Evolutionary conservation across 2,888 invertebrate species (phyloP).

Genomic region (Nysson spinosus): DNA sequence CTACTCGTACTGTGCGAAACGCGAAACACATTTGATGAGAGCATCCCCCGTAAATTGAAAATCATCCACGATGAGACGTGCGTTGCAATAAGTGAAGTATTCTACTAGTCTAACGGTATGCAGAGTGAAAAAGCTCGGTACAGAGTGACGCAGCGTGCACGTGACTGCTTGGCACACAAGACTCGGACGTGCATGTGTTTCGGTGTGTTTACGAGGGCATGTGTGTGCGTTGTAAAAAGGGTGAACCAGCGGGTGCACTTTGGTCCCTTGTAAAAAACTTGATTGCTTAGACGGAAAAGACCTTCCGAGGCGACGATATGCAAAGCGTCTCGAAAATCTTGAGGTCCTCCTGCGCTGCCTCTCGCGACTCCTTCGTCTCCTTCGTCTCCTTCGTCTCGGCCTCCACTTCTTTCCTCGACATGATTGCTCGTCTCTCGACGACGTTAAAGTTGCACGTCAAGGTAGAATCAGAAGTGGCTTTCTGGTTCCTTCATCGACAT

Average conservation of each 20-base stretch:
- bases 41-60: no score
- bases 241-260: background rate
- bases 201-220: slow-evolving; percentile 1
- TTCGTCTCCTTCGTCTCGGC: slow-evolving; percentile 18
- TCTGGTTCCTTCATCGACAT: slow-evolving; percentile 7
- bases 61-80: no score
- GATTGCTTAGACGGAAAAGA: slow-evolving; percentile 59
- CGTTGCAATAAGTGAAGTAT: background rate
- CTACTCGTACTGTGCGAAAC: no score
- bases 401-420: slow-evolving; percentile 47
- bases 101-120: background rate
- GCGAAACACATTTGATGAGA: no score
- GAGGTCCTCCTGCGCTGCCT: slow-evolving; percentile 83
- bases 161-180: slow-evolving; percentile 18
- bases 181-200: background rate
- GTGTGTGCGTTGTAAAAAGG: slow-evolving; percentile 2
- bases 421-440: slow-evolving; percentile 17
- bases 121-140: slow-evolving; percentile 14
- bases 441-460: background rate
- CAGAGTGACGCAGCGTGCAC: slow-evolving; percentile 17
- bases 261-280: slow-evolving; percentile 2
- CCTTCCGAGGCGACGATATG: slow-evolving; percentile 80
- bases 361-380: slow-evolving; percentile 29
- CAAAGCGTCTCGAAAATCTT: slow-evolving; percentile 85
- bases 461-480: background rate